Percentiles rank a stretch among this genome's conserved stretches.
These are phyloP conservation scores for Ctenicera cuprea DNA, from an alignment of 2,888 invertebrate species.

Conservation along the genomic window DNA sequence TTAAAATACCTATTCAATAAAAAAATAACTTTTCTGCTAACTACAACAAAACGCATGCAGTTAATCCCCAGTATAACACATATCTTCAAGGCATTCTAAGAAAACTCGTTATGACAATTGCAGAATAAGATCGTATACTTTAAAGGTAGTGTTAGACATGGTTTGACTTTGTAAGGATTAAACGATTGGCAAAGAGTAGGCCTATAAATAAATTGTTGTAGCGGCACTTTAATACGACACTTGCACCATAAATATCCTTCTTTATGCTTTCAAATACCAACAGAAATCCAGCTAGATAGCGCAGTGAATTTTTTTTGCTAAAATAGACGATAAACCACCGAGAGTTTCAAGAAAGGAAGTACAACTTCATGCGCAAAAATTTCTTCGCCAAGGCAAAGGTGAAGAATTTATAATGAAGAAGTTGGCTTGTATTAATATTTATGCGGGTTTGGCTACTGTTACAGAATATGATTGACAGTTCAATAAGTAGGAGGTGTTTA, in stretches of 20 bases:
- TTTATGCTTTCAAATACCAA: constrained; percentile 39
- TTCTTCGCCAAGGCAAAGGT: neutral
- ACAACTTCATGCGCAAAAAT: neutral
- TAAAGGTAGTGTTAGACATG: constrained; percentile 48
- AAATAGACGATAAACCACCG: neutral
- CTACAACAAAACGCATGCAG: constrained; percentile 22
- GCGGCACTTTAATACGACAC: constrained; percentile 45
- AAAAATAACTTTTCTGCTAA: neutral
- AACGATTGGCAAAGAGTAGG: constrained; percentile 45
- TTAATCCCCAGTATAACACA: constrained; percentile 23
- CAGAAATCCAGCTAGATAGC: constrained; percentile 12
- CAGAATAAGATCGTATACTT: constrained; percentile 42
- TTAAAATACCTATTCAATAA: neutral
- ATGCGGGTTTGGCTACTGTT: constrained; percentile 9
- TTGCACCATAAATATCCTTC: constrained; percentile 38
- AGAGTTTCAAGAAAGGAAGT: neutral
- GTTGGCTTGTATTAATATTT: constrained; percentile 13
- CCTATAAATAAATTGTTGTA: constrained; percentile 44
- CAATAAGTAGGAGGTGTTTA: constrained; percentile 20
- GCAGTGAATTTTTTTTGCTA: neutral
- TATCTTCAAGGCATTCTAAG: constrained; percentile 16
- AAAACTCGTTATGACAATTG: constrained; percentile 45
- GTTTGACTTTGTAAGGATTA: constrained; percentile 45
- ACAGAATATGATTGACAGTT: constrained; percentile 19
- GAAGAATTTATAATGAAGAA: constrained; percentile 2